A percentile compares a stretch with the other conserved stretches of the same genome.
Evolutionary conservation across 2,888 invertebrate species (phyloP).

Genomic region (Bruchidius siliquastri): DNA sequence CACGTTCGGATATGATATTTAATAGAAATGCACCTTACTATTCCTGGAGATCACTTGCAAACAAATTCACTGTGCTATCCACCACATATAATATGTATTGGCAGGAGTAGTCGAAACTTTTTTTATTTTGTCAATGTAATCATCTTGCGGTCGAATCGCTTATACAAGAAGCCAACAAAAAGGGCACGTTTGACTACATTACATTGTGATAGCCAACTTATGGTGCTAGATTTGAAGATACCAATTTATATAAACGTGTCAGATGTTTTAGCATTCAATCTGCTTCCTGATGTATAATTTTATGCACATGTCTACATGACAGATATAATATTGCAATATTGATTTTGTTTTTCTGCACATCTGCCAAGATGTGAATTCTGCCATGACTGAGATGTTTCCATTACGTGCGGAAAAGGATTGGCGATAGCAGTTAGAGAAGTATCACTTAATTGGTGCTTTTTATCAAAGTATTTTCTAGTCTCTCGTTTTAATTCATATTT

Average conservation of each 20-base stretch:
- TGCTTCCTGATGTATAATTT: neutral
- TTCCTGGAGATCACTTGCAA: no score
- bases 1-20: no score
- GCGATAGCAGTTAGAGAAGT: constrained; percentile 11
- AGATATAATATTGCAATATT: neutral
- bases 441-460: constrained; percentile 16
- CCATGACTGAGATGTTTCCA: neutral
- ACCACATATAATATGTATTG: no score
- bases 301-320: neutral
- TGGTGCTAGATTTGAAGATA: neutral
- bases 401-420: neutral
- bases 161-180: neutral
- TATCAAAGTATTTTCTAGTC: constrained; percentile 18
- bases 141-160: no score
- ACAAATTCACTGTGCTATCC: no score
- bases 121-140: no score
- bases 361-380: neutral
- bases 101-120: no score
- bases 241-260: neutral
- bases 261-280: neutral
- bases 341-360: neutral
- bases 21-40: no score
- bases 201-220: neutral
- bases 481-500: constrained; percentile 15
- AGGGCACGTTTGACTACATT: neutral